Base-by-base conservation (phyloP, 2,113 vertebrate genomes). In the Scomber colias region DNA sequence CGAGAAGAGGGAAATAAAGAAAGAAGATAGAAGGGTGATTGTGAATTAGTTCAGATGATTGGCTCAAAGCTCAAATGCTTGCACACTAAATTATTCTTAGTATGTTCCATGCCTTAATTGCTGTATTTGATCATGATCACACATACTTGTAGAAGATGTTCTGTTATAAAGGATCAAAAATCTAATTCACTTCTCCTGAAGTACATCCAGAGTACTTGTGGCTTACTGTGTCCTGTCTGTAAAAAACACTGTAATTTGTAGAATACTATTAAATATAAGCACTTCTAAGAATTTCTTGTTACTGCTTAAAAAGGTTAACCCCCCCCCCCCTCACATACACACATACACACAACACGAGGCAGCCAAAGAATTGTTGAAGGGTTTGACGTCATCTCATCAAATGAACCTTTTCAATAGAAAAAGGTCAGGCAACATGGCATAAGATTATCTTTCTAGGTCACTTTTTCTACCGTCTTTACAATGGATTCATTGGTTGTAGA, bases 331-430 rank as follows among this genome's bases (percentile, higher is more conserved):
- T 14, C 31, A 13, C 45, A 49, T 53, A 66, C 53, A 24, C 24
- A 45, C 17, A 27, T 13, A 56, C 3, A 49, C 3, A 45, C 5
- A 68, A 56, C 3, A 49, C 3, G 31, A 3, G 62, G 5, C 9
- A 48, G 55, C 1, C 51, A 16, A 55, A 48, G 9, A 50, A 73
- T n/a, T 55, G 17, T 17, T n/a, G 5, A 3, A 64, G 14, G 27
- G 45, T 61, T 63, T 81, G 62, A 84, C 45, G 59, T 77, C 76
- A 77, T 70, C 46, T 13, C 3, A 3, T 66, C 53, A 64, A 55
- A 60, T 11, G 2, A 64, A 24, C 21, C 40, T 74, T 17, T 49
- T 21, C 53, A 71, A 30, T 19, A 17, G 12, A 35, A 54, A 68
- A 82, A 65, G 55, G 84, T 70, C 64, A 75, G 24, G 63, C 44